phyloP scores from a whole-genome alignment of 2,113 vertebrate species.

The Saguinus midas region DNA sequence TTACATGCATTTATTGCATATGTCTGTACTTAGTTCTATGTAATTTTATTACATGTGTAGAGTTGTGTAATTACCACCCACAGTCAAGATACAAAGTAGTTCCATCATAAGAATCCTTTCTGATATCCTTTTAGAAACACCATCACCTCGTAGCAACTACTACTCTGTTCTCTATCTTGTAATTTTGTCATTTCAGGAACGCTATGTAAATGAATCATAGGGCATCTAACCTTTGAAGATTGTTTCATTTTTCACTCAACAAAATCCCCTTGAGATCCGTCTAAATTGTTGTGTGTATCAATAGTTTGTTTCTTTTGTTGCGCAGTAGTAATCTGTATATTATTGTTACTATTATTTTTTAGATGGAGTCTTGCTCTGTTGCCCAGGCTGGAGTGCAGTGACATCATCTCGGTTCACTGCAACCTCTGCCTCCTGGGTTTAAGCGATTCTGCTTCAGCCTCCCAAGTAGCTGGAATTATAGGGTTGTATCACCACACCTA shows the following conservation, averaged over 20 bases:
- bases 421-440: too few species aligned
- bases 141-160: neutral
- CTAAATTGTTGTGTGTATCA: neutral
- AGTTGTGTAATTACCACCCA: neutral
- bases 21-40: neutral
- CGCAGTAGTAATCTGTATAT: neutral
- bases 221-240: neutral
- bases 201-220: neutral
- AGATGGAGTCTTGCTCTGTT: too few species aligned
- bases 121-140: neutral
- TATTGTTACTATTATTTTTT: too few species aligned
- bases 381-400: too few species aligned
- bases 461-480: too few species aligned
- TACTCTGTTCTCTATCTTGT: neutral
- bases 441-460: too few species aligned
- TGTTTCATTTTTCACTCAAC: neutral
- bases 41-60: neutral
- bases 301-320: neutral
- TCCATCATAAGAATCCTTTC: neutral
- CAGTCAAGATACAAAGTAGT: neutral
- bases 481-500: too few species aligned
- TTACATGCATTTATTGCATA: neutral
- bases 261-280: neutral
- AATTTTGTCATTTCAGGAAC: neutral
- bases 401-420: too few species aligned